Conservation (phyloP, 2,888 invertebrate genomes). For the Polyommatus iphigenia region DNA sequence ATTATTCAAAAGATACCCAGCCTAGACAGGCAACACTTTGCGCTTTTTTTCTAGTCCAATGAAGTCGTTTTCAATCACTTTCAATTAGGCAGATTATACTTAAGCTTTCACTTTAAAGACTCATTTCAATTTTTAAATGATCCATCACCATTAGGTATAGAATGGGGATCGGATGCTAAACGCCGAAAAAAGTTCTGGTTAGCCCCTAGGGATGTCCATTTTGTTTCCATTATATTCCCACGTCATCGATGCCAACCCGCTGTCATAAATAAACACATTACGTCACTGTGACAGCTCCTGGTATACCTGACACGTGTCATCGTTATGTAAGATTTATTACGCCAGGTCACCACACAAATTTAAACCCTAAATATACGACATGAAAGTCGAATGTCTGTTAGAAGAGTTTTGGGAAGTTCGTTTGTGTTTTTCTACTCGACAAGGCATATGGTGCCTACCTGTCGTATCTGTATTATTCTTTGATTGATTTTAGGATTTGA, state of each 20-base stretch:
- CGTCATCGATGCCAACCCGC: constrained; percentile 56
- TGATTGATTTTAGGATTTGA: constrained; percentile 58
- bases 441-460: constrained; percentile 55
- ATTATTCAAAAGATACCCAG: no score
- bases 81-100: no score
- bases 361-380: constrained; percentile 36
- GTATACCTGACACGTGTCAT: constrained; percentile 66
- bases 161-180: background rate
- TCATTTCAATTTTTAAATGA: background rate
- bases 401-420: constrained; percentile 37
- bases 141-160: background rate
- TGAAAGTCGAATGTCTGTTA: constrained; percentile 44
- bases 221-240: constrained; percentile 50
- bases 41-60: background rate
- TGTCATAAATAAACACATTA: constrained; percentile 70
- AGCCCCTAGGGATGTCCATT: constrained; percentile 24
- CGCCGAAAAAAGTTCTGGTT: background rate
- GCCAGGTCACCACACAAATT: constrained; percentile 35
- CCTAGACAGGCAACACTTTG: no score
- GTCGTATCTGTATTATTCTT: constrained; percentile 60
- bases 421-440: constrained; percentile 45
- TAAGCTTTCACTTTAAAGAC: background rate
- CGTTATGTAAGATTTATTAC: constrained; percentile 56
- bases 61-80: background rate
- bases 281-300: constrained; percentile 70